Evolutionary conservation across 2,888 invertebrate species (phyloP).

Genomic region (Yponomeuta evonymella): DNA sequence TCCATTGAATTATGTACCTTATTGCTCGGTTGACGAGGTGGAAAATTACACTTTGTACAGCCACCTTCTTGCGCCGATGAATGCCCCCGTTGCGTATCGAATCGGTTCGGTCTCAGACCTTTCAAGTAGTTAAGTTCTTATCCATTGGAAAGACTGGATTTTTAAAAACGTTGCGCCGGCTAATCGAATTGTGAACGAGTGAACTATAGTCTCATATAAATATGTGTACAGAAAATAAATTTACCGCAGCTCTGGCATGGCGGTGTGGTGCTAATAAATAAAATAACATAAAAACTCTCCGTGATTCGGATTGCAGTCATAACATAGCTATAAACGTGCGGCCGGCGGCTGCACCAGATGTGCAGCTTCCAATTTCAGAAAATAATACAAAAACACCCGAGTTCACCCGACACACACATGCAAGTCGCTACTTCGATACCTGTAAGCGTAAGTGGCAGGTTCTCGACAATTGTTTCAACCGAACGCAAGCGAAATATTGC

Average conservation of each 20-base stretch:
- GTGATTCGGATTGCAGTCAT: slow-evolving; percentile 56
- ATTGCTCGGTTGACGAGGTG: slow-evolving; percentile 13
- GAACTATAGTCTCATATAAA: not conserved
- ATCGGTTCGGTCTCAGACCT: slow-evolving; percentile 11
- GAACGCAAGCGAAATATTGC: slow-evolving; percentile 40
- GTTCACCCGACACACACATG: slow-evolving; percentile 35
- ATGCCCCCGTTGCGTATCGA: slow-evolving; percentile 14
- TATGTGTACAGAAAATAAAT: slow-evolving; percentile 30
- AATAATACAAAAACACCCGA: slow-evolving; percentile 46
- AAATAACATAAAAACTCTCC: slow-evolving; percentile 49
- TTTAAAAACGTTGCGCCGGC: not conserved
- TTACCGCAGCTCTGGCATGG: slow-evolving; percentile 37
- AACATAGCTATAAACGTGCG: slow-evolving; percentile 58
- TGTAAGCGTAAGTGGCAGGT: slow-evolving; percentile 56
- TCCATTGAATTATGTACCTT: slow-evolving; percentile 17
- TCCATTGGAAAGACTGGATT: not conserved
- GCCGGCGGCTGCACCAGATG: slow-evolving; percentile 52
- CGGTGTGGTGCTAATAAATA: slow-evolving; percentile 42
- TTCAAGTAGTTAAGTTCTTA: slow-evolving; percentile 1
- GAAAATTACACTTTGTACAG: slow-evolving; percentile 12
- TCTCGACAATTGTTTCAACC: slow-evolving; percentile 47
- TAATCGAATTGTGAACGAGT: slow-evolving; percentile 2
- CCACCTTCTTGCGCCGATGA: slow-evolving; percentile 15
- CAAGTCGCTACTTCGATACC: slow-evolving; percentile 55
- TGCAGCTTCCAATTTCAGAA: slow-evolving; percentile 55